phyloP scores from a whole-genome alignment of 1,140 invertebrate species.

The Tribolium madens region DNA sequence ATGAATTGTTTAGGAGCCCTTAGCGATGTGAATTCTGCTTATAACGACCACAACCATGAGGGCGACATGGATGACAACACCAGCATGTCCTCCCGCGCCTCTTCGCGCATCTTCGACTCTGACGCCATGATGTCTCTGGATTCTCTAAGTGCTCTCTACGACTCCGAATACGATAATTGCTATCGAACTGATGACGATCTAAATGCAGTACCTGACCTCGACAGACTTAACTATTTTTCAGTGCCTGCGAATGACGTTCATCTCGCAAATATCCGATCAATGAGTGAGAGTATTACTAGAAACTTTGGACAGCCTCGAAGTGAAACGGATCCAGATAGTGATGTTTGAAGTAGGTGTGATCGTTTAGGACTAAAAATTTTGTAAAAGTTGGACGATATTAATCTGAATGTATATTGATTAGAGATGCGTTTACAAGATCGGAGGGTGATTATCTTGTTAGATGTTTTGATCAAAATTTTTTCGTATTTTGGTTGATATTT shows the following conservation, averaged over 20 bases:
- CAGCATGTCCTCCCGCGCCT: conserved; percentile 81
- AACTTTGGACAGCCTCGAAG: conserved; percentile 78
- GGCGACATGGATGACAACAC: conserved; percentile 83
- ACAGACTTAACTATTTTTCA: conserved; percentile 65
- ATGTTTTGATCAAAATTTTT: conserved; percentile 5
- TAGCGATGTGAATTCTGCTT: conserved; percentile 88
- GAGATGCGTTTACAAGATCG: neutral
- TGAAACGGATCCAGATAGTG: conserved; percentile 75
- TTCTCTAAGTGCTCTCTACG: conserved; percentile 84
- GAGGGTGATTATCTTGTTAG: neutral
- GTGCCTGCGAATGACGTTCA: conserved; percentile 76
- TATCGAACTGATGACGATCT: conserved; percentile 67
- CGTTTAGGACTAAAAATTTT: conserved; percentile 13
- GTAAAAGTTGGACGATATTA: conserved; percentile 32
- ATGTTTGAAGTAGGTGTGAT: conserved; percentile 66
- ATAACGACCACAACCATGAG: conserved; percentile 79
- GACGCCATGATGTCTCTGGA: conserved; percentile 82
- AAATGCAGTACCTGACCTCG: conserved; percentile 63
- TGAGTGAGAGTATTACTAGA: conserved; percentile 80
- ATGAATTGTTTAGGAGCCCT: conserved; percentile 77
- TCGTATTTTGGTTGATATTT: conserved; percentile 39
- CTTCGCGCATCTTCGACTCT: conserved; percentile 81
- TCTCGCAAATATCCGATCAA: conserved; percentile 80
- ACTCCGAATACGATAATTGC: conserved; percentile 84
- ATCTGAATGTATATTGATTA: conserved; percentile 27